phyloP scores from a whole-genome alignment of 1,140 invertebrate genomes.

The Oreohelix idahoensis region DNA sequence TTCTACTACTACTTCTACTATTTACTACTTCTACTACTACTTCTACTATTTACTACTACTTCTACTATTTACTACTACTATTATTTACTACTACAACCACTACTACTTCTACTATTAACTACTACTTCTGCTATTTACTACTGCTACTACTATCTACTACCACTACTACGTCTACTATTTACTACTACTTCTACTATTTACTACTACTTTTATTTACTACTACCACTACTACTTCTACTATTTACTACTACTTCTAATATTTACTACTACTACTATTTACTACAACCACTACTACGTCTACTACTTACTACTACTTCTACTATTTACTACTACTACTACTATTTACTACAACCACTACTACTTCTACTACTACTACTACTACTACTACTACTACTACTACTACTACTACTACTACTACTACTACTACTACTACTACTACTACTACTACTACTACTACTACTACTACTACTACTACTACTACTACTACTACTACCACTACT shows the following conservation, averaged over 20 bases:
- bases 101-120: background rate
- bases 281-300: background rate
- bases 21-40: too few relatives aligned
- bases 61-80: background rate
- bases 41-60: background rate
- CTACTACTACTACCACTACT: background rate
- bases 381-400: slow-evolving; percentile 9
- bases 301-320: background rate
- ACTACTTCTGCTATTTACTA: background rate
- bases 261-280: background rate
- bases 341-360: too few relatives aligned
- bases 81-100: background rate
- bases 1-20: too few relatives aligned
- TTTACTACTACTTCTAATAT: background rate
- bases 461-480: slow-evolving; percentile 6
- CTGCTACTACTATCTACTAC: background rate
- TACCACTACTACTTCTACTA: background rate
- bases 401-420: slow-evolving; percentile 6
- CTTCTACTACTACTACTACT: slow-evolving; percentile 1
- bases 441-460: slow-evolving; percentile 1
- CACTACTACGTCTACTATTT: background rate
- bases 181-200: background rate
- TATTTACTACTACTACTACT: background rate
- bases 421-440: background rate
- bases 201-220: background rate